A percentile compares a stretch with the other conserved stretches of the same genome.
Evolutionary conservation across 2,888 invertebrate genomes (phyloP).

Genomic region (Allacma fusca): DNA sequence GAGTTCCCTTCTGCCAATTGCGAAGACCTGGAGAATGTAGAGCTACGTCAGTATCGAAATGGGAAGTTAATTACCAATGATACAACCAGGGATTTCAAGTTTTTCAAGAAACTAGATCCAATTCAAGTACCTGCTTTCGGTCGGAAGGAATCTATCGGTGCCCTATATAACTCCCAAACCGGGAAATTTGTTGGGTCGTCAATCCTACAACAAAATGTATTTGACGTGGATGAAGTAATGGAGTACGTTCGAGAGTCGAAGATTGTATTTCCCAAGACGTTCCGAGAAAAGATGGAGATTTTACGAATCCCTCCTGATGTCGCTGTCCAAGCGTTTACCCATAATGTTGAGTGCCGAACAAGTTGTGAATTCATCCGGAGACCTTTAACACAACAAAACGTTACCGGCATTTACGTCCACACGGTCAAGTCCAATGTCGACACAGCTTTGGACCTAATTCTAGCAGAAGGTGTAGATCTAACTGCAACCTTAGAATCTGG

Average conservation of each 20-base stretch:
- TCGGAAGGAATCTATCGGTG: background rate
- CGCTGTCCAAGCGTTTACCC: background rate
- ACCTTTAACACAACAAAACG: background rate
- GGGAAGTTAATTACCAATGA: background rate
- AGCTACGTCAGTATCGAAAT: background rate
- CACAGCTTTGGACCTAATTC: background rate
- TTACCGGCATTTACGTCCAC: constrained; percentile 1
- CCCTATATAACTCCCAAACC: background rate
- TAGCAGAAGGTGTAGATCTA: background rate
- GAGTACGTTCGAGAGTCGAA: background rate
- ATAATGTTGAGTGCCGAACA: background rate
- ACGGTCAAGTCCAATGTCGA: background rate
- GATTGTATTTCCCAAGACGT: constrained; percentile 1
- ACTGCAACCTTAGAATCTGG: constrained; percentile 1
- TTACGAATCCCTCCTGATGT: background rate
- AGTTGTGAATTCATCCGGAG: background rate
- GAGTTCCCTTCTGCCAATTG: background rate
- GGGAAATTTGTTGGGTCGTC: background rate
- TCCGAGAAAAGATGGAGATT: background rate
- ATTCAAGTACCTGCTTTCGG: background rate
- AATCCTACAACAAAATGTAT: background rate
- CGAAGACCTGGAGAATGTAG: background rate
- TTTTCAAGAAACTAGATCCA: background rate
- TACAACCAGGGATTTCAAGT: background rate
- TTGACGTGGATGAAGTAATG: background rate